Conservation (phyloP, 2,888 invertebrate genomes). For the Drosophila percnosoma region DNA sequence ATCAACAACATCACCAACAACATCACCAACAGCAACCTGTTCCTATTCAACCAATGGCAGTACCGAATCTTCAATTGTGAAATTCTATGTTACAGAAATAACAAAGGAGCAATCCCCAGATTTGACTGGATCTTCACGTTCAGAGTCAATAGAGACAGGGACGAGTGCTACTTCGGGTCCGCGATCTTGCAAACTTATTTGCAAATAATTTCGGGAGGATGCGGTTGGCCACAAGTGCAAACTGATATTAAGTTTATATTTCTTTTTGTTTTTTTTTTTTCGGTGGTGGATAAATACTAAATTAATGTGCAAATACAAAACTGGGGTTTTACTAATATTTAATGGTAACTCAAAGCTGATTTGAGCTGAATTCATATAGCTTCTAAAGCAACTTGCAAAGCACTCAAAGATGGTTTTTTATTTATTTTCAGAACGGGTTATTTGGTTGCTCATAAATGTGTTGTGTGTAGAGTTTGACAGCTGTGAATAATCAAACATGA, state of each 20-base stretch:
- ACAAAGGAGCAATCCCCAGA: background rate
- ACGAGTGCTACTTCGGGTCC: background rate
- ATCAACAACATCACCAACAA: background rate
- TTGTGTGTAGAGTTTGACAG: background rate
- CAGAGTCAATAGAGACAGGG: background rate
- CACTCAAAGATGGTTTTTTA: background rate
- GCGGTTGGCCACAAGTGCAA: background rate
- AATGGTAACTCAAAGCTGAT: background rate
- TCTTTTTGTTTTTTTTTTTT: background rate
- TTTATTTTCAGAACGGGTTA: background rate
- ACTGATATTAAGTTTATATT: background rate
- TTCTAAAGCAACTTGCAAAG: background rate
- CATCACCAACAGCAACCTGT: background rate
- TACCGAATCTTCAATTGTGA: no score
- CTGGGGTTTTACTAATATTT: background rate
- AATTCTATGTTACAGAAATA: background rate
- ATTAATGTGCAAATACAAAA: background rate
- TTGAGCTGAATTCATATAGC: background rate
- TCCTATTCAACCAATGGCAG: no score
- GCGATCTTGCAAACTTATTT: background rate
- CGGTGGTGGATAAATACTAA: background rate
- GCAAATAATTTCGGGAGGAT: background rate
- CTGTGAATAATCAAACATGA: constrained; percentile 9
- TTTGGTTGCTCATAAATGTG: background rate
- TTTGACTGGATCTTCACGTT: background rate